phyloP scores from a whole-genome alignment of 2,113 vertebrate species.

The Xenopus tropicalis region DNA sequence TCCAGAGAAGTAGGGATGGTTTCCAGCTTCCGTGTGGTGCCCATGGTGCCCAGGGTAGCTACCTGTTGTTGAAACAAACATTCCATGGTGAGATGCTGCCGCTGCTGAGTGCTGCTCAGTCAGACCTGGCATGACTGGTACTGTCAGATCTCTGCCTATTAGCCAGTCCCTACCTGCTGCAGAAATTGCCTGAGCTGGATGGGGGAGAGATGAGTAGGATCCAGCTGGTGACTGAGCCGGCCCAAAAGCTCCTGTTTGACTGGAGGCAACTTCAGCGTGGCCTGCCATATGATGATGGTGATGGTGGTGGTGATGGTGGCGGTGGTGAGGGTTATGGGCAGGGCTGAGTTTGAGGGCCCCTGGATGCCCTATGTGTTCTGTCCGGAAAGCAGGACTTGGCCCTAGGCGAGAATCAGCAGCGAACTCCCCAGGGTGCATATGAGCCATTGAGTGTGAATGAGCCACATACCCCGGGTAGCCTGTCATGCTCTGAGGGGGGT shows the following conservation, averaged over 20 bases:
- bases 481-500: conserved; percentile 83
- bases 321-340: conserved; percentile 74
- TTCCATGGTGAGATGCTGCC: conserved; percentile 86
- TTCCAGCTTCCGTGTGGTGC: conserved; percentile 81
- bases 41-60: conserved; percentile 97
- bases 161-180: conserved; percentile 90
- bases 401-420: conserved; percentile 80
- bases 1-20: conserved; percentile 86
- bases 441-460: conserved; percentile 78
- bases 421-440: conserved; percentile 77
- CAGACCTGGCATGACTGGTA: conserved; percentile 79
- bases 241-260: conserved; percentile 80
- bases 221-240: conserved; percentile 72
- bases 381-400: conserved; percentile 75
- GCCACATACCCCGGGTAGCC: conserved; percentile 82
- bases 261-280: conserved; percentile 82
- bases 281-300: conserved; percentile 77
- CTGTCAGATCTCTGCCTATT: conserved; percentile 81
- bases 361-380: conserved; percentile 86
- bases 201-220: conserved; percentile 72
- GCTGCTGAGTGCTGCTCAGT: conserved; percentile 70
- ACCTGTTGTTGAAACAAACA: conserved; percentile 99
- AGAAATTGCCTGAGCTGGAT: conserved; percentile 73
- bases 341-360: conserved; percentile 86
- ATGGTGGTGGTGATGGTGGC: conserved; percentile 60